Evolutionary conservation across 2,797 vertebrate genomes (phyloP).

Genomic region (Phataginus tricuspis): DNA sequence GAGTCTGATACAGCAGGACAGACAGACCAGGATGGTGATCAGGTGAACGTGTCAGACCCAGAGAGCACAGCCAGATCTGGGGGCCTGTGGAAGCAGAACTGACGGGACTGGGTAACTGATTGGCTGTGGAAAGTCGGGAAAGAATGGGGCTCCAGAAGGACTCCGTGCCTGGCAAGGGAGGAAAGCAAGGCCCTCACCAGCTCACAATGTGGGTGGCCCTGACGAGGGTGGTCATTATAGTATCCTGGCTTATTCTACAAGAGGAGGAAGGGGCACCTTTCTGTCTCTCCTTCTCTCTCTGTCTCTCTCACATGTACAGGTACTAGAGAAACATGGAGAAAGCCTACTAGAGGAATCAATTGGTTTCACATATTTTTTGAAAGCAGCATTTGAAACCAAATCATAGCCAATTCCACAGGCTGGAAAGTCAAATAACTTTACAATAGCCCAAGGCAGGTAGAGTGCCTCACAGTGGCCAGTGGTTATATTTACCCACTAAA

Average conservation of each 20-base stretch:
- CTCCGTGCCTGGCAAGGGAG: not conserved
- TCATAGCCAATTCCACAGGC: not conserved
- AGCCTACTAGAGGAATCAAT: not conserved
- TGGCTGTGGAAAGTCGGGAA: not conserved
- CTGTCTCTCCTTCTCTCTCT: not conserved
- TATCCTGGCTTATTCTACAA: not conserved
- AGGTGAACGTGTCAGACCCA: not conserved
- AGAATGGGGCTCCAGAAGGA: not conserved
- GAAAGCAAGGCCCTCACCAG: not conserved
- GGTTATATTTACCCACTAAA: conserved; percentile 1
- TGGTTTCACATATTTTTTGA: conserved; percentile 25
- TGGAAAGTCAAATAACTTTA: conserved; percentile 41
- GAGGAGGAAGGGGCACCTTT: too few relatives aligned
- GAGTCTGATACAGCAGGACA: not conserved
- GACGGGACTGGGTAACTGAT: not conserved
- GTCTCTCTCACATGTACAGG: not conserved
- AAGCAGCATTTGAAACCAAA: conserved; percentile 11
- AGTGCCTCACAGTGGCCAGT: not conserved
- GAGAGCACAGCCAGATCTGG: not conserved
- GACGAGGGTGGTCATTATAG: not conserved
- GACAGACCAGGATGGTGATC: not conserved
- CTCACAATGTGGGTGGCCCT: not conserved
- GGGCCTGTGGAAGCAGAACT: not conserved
- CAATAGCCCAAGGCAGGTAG: not conserved
- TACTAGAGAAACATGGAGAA: not conserved